phyloP scores from a whole-genome alignment of 1,140 invertebrate genomes.

The Drosophila kikkawai region DNA sequence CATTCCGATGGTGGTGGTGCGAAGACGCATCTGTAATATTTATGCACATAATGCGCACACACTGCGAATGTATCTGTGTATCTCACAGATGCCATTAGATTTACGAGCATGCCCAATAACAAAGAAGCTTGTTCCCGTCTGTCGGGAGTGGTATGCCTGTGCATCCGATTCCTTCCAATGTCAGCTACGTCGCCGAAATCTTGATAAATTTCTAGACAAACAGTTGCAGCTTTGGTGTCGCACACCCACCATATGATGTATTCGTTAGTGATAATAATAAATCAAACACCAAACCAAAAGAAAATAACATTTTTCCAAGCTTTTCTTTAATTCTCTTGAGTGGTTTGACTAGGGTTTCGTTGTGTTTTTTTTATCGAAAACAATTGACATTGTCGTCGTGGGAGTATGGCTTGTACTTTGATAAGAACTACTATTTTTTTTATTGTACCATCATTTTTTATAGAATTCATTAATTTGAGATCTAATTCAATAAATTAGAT shows the following conservation, averaged over 20 bases:
- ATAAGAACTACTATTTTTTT: neutral
- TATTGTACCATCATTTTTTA: neutral
- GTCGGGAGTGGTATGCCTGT: constrained; percentile 2
- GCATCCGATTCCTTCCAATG: constrained; percentile 6
- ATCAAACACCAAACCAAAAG: constrained; percentile 24
- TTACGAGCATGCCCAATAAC: constrained; percentile 36
- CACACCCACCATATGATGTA: constrained; percentile 28
- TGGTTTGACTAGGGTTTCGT: neutral
- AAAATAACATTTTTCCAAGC: neutral
- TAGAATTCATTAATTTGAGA: neutral
- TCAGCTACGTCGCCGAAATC: constrained; percentile 23
- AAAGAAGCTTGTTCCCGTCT: constrained; percentile 37
- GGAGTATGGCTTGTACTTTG: neutral
- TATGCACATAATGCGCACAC: constrained; percentile 39
- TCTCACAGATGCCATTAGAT: constrained; percentile 37
- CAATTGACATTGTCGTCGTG: neutral
- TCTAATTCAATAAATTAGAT: neutral
- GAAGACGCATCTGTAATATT: constrained; percentile 44
- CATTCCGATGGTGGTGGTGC: constrained; percentile 12
- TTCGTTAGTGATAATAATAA: constrained; percentile 39
- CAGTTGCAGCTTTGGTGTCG: constrained; percentile 9
- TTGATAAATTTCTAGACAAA: constrained; percentile 50
- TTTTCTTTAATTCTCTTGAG: constrained; percentile 19
- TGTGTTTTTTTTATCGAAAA: constrained; percentile 32
- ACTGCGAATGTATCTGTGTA: constrained; percentile 24